Percentiles rank a stretch among this genome's conserved stretches.
Conservation (phyloP, 92 coral and sea anemone species). For the Blastomussa wellsi region DNA sequence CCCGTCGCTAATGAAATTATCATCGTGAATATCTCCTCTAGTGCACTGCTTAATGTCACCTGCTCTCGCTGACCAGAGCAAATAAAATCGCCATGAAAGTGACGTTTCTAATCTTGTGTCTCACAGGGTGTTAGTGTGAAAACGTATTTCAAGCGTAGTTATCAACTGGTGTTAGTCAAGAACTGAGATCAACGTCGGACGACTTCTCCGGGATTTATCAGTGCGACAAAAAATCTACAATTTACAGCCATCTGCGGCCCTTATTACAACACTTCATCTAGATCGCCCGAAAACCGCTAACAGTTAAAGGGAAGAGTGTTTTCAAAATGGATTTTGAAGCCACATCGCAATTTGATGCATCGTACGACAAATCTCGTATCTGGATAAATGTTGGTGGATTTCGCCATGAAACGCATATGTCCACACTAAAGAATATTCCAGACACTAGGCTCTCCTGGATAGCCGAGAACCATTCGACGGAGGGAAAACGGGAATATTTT, state of each 20-base stretch:
- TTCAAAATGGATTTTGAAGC: constrained; percentile 54
- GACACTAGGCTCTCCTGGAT: constrained; percentile 87
- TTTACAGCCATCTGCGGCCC: not conserved
- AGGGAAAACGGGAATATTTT: constrained; percentile 73
- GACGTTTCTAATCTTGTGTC: constrained; percentile 15
- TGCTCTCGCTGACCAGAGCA: constrained; percentile 23
- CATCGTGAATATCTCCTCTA: constrained; percentile 19
- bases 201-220: not conserved
- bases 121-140: constrained; percentile 20
- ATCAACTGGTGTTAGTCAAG: not conserved
- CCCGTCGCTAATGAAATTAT: constrained; percentile 43
- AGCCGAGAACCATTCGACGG: constrained; percentile 64
- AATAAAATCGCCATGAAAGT: constrained; percentile 36
- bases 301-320: constrained; percentile 13
- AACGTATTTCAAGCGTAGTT: not conserved
- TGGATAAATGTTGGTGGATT: constrained; percentile 86
- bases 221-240: not conserved
- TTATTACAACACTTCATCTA: constrained; percentile 10
- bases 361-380: constrained; percentile 71
- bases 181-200: not conserved
- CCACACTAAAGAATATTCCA: constrained; percentile 81
- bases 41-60: constrained; percentile 38
- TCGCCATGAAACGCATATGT: constrained; percentile 79
- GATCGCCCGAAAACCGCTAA: constrained; percentile 16
- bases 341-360: constrained; percentile 52